phyloP scores from a whole-genome alignment of 92 coral and sea anemone genomes.

The Heliopora coerulea region DNA sequence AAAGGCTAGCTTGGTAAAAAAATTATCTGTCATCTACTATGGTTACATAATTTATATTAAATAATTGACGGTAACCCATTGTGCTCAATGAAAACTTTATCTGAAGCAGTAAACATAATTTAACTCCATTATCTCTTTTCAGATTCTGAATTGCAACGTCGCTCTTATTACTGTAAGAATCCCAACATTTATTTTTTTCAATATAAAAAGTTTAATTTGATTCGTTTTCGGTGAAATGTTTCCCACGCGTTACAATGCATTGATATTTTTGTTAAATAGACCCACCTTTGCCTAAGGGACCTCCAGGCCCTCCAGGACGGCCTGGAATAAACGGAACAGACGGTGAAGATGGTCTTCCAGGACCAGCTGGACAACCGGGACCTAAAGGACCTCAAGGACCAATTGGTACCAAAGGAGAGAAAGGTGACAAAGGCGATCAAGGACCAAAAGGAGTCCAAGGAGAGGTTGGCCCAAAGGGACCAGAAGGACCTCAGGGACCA shows the following conservation, averaged over 20 bases:
- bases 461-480: background rate
- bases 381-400: background rate
- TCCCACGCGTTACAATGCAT: background rate
- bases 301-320: slow-evolving; percentile 9
- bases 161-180: slow-evolving; percentile 5
- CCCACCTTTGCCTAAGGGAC: background rate
- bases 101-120: no score
- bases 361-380: slow-evolving; percentile 7
- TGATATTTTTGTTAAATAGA: no score
- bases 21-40: no score
- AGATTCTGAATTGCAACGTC: slow-evolving; percentile 23
- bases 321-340: slow-evolving; percentile 32
- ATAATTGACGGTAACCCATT: no score
- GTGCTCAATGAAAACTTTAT: no score
- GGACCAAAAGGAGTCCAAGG: slow-evolving; percentile 13
- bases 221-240: background rate
- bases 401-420: background rate
- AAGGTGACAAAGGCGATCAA: slow-evolving; percentile 9
- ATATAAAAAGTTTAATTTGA: background rate
- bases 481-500: background rate
- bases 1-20: no score
- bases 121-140: background rate
- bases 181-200: background rate
- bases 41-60: no score
- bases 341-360: background rate